Evolutionary conservation across 2,113 vertebrate species (phyloP).

Genomic region (Promerops cafer): DNA sequence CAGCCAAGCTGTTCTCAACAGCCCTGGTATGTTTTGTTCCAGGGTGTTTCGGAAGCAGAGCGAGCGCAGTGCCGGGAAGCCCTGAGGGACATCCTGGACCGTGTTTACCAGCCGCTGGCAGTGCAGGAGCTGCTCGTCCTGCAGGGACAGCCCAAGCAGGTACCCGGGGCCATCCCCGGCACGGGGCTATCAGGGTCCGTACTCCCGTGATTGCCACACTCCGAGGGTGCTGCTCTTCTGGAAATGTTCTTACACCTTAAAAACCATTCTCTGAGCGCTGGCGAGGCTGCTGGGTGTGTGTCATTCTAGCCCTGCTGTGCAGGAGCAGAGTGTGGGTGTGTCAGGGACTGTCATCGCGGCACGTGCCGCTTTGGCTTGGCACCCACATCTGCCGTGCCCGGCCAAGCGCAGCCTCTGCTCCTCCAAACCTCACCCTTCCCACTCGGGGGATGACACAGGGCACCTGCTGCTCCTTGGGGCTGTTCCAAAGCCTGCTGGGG

Average conservation of each 20-base stretch:
- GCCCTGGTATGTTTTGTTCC: neutral
- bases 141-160: conserved; percentile 87
- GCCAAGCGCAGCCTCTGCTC: neutral
- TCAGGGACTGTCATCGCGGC: rapidly evolving
- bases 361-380: neutral
- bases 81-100: conserved; percentile 77
- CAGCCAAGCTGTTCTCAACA: rapidly evolving
- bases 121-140: conserved; percentile 88
- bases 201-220: rapidly evolving
- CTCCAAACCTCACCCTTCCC: neutral
- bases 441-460: rapidly evolving
- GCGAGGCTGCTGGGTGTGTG: neutral
- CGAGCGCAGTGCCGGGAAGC: conserved; percentile 63
- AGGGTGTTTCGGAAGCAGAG: conserved; percentile 78
- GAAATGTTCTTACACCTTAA: neutral
- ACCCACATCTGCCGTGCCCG: rapidly evolving
- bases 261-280: rapidly evolving
- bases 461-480: neutral
- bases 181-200: rapidly evolving
- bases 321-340: neutral
- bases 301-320: rapidly evolving
- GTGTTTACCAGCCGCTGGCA: conserved; percentile 87
- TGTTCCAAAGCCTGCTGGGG: neutral
- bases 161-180: neutral
- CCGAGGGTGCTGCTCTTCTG: neutral